Evolutionary conservation across 2,888 invertebrate species (phyloP).

Genomic region (Cepaea hortensis): DNA sequence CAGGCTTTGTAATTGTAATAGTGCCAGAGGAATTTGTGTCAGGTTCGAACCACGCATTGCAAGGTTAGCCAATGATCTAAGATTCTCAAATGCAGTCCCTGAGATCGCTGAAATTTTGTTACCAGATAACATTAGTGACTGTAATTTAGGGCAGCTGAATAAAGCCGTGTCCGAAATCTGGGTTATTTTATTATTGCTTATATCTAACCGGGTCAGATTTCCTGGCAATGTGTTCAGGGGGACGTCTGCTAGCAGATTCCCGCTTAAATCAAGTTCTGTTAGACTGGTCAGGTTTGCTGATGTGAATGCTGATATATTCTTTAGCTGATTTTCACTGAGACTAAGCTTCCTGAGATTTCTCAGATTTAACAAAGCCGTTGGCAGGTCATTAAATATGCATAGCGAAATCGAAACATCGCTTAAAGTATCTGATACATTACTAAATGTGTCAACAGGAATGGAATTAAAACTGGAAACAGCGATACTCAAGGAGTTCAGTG

Average conservation of each 20-base stretch:
- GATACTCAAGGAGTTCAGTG: background rate
- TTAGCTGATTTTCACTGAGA: background rate
- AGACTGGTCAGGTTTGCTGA: background rate
- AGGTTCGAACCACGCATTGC: no score
- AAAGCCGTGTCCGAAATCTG: background rate
- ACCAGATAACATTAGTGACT: no score
- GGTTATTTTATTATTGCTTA: background rate
- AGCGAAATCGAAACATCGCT: background rate
- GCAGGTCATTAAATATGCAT: background rate
- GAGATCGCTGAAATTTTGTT: no score
- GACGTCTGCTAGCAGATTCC: background rate
- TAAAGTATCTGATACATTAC: background rate
- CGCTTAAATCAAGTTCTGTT: background rate
- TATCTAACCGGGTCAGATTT: background rate
- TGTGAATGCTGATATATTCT: background rate
- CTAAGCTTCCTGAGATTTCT: background rate
- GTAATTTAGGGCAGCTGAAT: no score
- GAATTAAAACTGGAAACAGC: background rate
- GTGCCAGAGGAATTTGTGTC: no score
- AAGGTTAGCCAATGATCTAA: no score
- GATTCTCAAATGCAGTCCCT: no score
- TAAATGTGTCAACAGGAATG: background rate
- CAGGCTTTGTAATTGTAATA: no score
- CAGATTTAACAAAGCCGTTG: slow-evolving; percentile 2
- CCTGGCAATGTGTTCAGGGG: background rate